Percentiles rank a stretch among this genome's conserved stretches.
Conservation (phyloP, 2,113 vertebrate species). For the Thomomys bottae region DNA sequence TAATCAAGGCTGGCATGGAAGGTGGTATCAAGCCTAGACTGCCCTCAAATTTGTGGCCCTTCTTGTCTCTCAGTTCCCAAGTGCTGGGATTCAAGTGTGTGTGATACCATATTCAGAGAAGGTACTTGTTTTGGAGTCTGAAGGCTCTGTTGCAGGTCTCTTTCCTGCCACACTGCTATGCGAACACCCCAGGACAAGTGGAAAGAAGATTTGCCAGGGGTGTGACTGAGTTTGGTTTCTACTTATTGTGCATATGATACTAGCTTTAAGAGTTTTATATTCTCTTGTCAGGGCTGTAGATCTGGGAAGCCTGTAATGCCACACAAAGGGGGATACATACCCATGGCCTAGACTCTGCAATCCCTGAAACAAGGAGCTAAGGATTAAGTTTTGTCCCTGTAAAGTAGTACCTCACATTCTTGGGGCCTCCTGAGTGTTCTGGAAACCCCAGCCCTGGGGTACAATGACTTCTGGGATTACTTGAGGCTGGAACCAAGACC, state of each 20-base stretch:
- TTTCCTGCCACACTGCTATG: slow-evolving; percentile 18
- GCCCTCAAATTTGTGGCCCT: neutral
- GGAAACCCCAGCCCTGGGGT: slow-evolving; percentile 6
- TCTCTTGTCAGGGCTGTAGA: neutral
- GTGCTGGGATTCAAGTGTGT: neutral
- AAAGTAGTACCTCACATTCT: neutral
- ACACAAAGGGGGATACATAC: slow-evolving; percentile 14
- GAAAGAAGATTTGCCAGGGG: neutral
- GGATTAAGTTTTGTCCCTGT: slow-evolving; percentile 20
- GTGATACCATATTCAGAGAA: neutral
- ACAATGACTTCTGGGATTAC: slow-evolving; percentile 40
- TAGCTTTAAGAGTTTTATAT: neutral
- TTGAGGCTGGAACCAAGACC: slow-evolving; percentile 51
- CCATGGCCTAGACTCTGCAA: neutral
- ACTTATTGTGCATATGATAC: neutral
- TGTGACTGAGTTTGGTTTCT: slow-evolving; percentile 26
- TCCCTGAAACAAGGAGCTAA: neutral
- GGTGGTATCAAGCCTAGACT: neutral
- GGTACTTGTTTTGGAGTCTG: slow-evolving; percentile 50
- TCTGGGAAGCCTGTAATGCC: slow-evolving; percentile 19
- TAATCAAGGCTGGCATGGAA: neutral
- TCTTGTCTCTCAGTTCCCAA: neutral
- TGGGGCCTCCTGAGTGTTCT: neutral
- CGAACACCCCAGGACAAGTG: slow-evolving; percentile 15
- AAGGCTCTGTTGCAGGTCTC: slow-evolving; percentile 26